Evolutionary conservation across 1,140 invertebrate species (phyloP).

Genomic region (Aleiodes sp.): DNA sequence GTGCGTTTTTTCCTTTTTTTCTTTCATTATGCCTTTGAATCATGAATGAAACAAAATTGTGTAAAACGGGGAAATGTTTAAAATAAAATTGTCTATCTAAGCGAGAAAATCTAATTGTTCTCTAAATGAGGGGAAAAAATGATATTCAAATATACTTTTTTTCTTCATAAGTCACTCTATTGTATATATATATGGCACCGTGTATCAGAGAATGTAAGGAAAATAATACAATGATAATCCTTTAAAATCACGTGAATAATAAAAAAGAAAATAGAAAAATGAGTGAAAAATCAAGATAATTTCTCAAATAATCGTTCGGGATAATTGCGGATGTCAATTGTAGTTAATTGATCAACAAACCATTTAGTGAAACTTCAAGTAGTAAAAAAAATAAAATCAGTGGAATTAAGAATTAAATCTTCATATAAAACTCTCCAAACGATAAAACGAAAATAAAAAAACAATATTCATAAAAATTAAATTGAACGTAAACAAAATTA

Average conservation of each 20-base stretch:
- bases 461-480: background rate
- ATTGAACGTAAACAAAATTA: slow-evolving; percentile 9
- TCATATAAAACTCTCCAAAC: slow-evolving; percentile 45
- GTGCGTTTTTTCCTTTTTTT: background rate
- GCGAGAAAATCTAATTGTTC: background rate
- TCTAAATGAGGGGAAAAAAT: background rate
- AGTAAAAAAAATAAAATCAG: no score
- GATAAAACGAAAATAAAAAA: slow-evolving; percentile 45
- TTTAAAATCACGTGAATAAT: slow-evolving; percentile 1
- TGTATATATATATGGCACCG: slow-evolving; percentile 15
- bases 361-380: slow-evolving; percentile 38
- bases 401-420: slow-evolving; percentile 15
- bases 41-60: background rate
- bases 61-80: slow-evolving; percentile 9
- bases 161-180: background rate
- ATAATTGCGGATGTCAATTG: slow-evolving; percentile 10
- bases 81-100: slow-evolving; percentile 1
- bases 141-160: background rate
- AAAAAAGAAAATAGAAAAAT: background rate
- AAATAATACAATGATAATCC: no score
- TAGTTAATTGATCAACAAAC: slow-evolving; percentile 38
- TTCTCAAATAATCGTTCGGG: background rate
- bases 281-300: background rate
- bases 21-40: background rate
- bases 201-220: slow-evolving; percentile 1